phyloP scores from a whole-genome alignment of 2,888 invertebrate genomes.

The Exocentrus adspersus region DNA sequence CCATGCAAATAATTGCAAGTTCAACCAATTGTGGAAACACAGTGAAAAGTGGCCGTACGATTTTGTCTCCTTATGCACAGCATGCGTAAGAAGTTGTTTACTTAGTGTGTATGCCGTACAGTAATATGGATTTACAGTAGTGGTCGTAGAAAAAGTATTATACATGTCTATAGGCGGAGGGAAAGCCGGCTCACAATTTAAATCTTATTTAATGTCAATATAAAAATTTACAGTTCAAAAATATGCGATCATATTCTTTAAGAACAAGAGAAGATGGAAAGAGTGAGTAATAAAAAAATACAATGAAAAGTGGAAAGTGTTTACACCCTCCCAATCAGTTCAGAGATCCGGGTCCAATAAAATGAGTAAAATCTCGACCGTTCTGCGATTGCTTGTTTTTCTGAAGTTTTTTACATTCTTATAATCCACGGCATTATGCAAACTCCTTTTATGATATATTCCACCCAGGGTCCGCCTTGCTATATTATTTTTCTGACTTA shows the following conservation, averaged over 20 bases:
- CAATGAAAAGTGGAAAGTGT: conserved; percentile 47
- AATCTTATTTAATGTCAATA: conserved; percentile 35
- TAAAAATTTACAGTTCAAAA: conserved; percentile 39
- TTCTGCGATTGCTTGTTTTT: conserved; percentile 28
- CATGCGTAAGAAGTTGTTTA: no score
- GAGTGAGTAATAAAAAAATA: conserved; percentile 43
- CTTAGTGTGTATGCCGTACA: no score
- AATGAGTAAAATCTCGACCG: conserved; percentile 22
- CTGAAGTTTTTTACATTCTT: conserved; percentile 26
- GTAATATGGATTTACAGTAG: no score
- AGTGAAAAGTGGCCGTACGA: no score
- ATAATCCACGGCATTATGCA: conserved; percentile 33
- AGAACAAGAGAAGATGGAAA: conserved; percentile 32
- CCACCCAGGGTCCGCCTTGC: conserved; percentile 36
- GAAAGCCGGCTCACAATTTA: conserved; percentile 23
- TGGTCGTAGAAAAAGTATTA: no score
- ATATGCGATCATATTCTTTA: conserved; percentile 38
- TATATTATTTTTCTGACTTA: conserved; percentile 52
- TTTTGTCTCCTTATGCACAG: no score
- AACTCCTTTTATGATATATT: conserved; percentile 34
- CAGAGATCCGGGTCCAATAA: conserved; percentile 24
- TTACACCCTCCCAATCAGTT: conserved; percentile 42
- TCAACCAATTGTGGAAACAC: no score
- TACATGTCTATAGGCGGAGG: conserved; percentile 1
- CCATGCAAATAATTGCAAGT: no score